phyloP scores from a whole-genome alignment of 2,113 vertebrate species.

The Stigmatopora nigra region DNA sequence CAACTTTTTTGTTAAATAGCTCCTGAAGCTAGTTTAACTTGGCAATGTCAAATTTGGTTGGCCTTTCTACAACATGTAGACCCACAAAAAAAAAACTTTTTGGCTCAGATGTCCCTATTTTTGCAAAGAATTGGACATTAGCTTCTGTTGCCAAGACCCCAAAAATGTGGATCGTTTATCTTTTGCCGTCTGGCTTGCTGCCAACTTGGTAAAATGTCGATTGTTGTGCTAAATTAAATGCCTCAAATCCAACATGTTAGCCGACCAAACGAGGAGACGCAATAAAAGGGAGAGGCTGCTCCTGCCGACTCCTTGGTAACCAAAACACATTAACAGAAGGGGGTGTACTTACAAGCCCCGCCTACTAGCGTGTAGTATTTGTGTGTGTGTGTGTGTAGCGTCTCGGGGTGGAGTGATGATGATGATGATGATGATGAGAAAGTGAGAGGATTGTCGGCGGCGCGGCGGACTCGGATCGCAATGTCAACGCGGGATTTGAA shows the following conservation, averaged over 20 bases:
- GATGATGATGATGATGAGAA: constrained; percentile 23
- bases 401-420: constrained; percentile 47
- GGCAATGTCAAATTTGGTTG: not conserved
- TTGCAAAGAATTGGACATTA: not conserved
- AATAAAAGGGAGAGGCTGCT: constrained; percentile 49
- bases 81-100: not conserved
- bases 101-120: no score
- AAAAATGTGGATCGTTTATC: not conserved
- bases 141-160: not conserved
- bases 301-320: constrained; percentile 71
- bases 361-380: constrained; percentile 44
- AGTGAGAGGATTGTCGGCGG: constrained; percentile 52
- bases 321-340: constrained; percentile 57
- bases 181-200: constrained; percentile 1
- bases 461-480: constrained; percentile 33
- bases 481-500: constrained; percentile 36
- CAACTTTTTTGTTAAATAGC: no score
- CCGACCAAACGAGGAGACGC: constrained; percentile 44
- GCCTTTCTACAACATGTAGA: not conserved
- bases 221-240: not conserved
- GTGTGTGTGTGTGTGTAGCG: constrained; percentile 49
- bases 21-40: no score
- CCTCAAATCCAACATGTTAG: constrained; percentile 18
- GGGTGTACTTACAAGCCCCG: constrained; percentile 50
- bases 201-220: constrained; percentile 35